These are phyloP conservation scores for Hippopotamus amphibius DNA, from an alignment of 2,113 vertebrate genomes.

Conservation along the genomic window DNA sequence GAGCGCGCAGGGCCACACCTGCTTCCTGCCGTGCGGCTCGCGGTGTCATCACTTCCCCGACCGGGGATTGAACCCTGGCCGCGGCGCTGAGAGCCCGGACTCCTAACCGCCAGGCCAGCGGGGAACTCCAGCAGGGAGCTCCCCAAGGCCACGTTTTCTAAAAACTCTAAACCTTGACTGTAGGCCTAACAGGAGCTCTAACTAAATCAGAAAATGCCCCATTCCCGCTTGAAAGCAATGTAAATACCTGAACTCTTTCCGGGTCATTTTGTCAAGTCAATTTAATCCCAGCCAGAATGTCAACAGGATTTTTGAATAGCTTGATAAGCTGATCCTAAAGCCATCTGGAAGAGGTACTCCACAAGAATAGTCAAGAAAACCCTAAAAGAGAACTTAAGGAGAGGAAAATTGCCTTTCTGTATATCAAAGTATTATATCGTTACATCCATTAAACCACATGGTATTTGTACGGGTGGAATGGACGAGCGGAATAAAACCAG, in stretches of 20 bases:
- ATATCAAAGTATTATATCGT: neutral
- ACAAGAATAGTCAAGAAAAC: neutral
- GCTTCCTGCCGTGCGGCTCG: neutral
- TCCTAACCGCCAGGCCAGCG: neutral
- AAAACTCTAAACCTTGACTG: neutral
- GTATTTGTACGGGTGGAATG: neutral
- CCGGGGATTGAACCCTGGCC: neutral
- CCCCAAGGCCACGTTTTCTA: fast-evolving
- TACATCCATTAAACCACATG: neutral
- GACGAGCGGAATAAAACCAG: neutral
- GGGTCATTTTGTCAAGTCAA: neutral
- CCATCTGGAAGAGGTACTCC: neutral
- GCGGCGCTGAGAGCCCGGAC: fast-evolving
- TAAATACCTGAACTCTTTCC: neutral
- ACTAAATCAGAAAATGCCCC: neutral
- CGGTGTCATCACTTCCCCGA: too few species aligned
- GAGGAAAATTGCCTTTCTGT: neutral
- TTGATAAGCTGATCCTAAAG: neutral
- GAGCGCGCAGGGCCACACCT: fast-evolving
- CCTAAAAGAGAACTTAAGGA: neutral
- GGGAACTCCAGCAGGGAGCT: neutral
- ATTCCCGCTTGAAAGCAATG: too few species aligned
- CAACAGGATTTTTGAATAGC: neutral
- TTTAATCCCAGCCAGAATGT: neutral
- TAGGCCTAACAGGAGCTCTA: neutral